These are phyloP conservation scores for Chironomus riparius DNA, from an alignment of 2,888 invertebrate genomes.

Conservation along the genomic window DNA sequence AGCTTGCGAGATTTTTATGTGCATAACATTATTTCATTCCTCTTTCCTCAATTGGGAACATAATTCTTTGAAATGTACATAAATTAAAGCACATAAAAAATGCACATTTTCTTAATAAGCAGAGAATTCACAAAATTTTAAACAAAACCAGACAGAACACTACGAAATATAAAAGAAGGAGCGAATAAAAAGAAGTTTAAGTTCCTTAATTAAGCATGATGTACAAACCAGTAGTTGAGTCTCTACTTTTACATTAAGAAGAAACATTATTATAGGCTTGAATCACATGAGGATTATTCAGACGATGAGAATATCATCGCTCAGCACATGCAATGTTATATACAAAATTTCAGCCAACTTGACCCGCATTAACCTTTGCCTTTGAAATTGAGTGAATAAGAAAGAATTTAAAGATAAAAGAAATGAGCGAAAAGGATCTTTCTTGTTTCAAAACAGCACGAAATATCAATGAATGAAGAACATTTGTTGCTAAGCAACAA, in stretches of 20 bases:
- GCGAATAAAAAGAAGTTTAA: background rate
- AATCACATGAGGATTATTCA: background rate
- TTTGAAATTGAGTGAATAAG: background rate
- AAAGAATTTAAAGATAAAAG: too few species aligned
- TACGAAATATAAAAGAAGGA: background rate
- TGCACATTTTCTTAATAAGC: background rate
- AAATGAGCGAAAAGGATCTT: too few species aligned
- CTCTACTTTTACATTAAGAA: background rate
- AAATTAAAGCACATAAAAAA: background rate
- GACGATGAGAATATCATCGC: background rate
- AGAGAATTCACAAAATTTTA: background rate
- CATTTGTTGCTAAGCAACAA: too few species aligned
- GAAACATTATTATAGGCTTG: background rate
- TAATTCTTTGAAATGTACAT: background rate
- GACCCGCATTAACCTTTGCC: conserved; percentile 17
- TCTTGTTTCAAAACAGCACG: too few species aligned
- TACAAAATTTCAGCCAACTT: background rate
- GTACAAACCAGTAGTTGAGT: background rate
- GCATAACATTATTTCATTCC: background rate
- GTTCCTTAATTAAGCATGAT: background rate
- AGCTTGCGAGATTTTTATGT: background rate
- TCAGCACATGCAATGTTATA: conserved; percentile 2
- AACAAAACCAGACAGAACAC: background rate
- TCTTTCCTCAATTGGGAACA: background rate
- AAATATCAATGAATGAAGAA: too few species aligned